Base-by-base conservation (phyloP, 2,797 vertebrate genomes). In the Sebastes nivosus region DNA sequence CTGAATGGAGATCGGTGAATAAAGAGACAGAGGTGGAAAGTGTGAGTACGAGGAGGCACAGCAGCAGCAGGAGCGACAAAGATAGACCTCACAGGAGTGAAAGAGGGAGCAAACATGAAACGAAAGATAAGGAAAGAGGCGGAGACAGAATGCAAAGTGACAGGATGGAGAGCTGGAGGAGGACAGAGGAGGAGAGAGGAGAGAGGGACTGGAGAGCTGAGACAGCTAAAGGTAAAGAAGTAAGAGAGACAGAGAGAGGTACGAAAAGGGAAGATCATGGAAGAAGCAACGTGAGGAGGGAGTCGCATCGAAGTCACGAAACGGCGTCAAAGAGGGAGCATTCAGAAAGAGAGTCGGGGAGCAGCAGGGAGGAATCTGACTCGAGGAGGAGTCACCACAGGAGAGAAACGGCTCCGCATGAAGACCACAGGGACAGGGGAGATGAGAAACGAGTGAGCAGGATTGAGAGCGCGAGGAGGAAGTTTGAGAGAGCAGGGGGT, bases 141-240 rank as follows among this genome's bases (percentile, higher is more conserved):
- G 36, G 25, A 9, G 77, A 68, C 2, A 11, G n/a, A 2, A 46
- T 30, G 68, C 67, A 57, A 5, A 67, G 61, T 2, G 59, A 67
- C 27, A 20, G n/a, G 57, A 75, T 5, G 0, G 77, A 75, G 73
- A 86, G 79, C 42, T 4, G 68, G 78, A 80, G 50, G 75, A 74
- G 67, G 60, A 55, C 8, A 0, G 57, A 75, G 67, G 70, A 84
- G 46, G 83, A 86, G 61, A 83, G 81, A 32, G 80, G 80, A 75
- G 72, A 8, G 7, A 83, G 30, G 24, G 80, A 89, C 76, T 32
- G 73, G 84, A 87, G 54, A 36, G 77, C 52, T 11, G 86, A 92
- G 57, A 42, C 7, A 13, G 52, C 3, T 1, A 87, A 46, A 64
- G 63, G 11, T 4, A 64, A 13, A 58, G 79, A 36, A 58, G 75